These are phyloP conservation scores for Venusia cambrica DNA, from an alignment of 2,888 invertebrate genomes.

Conservation along the genomic window DNA sequence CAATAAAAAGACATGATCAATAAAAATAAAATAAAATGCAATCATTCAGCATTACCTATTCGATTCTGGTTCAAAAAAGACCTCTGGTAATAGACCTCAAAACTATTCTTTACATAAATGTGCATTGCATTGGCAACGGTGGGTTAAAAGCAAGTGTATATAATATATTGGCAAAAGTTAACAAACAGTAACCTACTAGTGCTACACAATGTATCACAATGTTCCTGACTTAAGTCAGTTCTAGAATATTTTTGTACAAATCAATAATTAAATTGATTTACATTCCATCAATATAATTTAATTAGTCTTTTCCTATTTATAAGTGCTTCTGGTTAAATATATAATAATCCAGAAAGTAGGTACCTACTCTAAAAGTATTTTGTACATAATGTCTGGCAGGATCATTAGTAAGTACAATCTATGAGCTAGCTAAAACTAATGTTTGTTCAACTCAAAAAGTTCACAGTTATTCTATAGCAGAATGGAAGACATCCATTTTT, in stretches of 20 bases:
- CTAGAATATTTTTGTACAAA: not conserved
- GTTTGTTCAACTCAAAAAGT: no score
- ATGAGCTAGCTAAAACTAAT: constrained; percentile 37
- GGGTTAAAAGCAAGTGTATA: constrained; percentile 2
- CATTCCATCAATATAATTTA: constrained; percentile 1
- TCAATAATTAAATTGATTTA: not conserved
- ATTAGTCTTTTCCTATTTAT: not conserved
- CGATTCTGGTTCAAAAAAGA: no score
- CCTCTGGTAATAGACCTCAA: no score
- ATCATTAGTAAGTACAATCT: constrained; percentile 42
- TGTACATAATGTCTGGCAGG: constrained; percentile 24
- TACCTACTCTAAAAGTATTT: no score
- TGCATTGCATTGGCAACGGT: no score
- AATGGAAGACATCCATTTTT: no score
- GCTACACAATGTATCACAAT: constrained; percentile 13
- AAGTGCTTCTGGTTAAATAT: constrained; percentile 13
- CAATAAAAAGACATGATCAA: no score
- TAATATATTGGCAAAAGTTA: constrained; percentile 8
- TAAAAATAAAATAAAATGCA: no score
- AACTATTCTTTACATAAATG: no score
- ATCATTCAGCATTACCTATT: no score
- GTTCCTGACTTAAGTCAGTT: constrained; percentile 7
- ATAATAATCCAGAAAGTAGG: constrained; percentile 7
- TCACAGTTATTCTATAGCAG: no score
- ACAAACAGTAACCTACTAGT: constrained; percentile 3